Evolutionary conservation across 2,113 vertebrate species (phyloP).

Genomic region (Odobenus rosmarus): DNA sequence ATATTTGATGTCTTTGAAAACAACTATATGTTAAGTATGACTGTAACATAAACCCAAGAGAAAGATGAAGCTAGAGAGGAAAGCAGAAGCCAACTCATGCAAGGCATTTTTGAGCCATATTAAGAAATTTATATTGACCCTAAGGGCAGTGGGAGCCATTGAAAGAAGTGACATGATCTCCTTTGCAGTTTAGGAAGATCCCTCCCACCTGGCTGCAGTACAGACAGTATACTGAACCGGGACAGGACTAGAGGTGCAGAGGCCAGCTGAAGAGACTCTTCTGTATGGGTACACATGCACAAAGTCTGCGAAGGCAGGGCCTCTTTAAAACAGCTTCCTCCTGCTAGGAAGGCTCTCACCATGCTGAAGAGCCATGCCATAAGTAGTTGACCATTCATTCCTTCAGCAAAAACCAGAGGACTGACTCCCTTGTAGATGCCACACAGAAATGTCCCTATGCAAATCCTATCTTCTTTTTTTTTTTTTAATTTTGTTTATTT

Average conservation of each 20-base stretch:
- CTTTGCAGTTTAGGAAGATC: background rate
- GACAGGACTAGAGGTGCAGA: background rate
- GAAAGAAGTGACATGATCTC: background rate
- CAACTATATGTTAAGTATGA: slow-evolving; percentile 1
- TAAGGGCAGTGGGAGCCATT: background rate
- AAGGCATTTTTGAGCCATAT: slow-evolving; percentile 5
- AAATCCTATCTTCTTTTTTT: background rate
- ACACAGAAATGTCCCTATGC: background rate
- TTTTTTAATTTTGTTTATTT: background rate
- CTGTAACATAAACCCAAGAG: background rate
- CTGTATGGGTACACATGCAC: background rate
- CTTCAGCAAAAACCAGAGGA: slow-evolving; percentile 20
- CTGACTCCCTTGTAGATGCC: background rate
- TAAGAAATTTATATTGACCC: slow-evolving; percentile 9
- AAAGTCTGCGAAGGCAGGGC: background rate
- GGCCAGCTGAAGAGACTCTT: background rate
- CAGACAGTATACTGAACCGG: background rate
- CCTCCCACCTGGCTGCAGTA: background rate
- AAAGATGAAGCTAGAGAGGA: background rate
- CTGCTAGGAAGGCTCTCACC: background rate
- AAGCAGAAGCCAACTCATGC: background rate
- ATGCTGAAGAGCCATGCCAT: background rate
- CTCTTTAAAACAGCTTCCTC: background rate
- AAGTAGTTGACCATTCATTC: background rate
- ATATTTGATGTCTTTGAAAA: slow-evolving; percentile 18